These are phyloP conservation scores for Zaprionus africanus DNA, from an alignment of 1,140 invertebrate species.

Conservation along the genomic window DNA sequence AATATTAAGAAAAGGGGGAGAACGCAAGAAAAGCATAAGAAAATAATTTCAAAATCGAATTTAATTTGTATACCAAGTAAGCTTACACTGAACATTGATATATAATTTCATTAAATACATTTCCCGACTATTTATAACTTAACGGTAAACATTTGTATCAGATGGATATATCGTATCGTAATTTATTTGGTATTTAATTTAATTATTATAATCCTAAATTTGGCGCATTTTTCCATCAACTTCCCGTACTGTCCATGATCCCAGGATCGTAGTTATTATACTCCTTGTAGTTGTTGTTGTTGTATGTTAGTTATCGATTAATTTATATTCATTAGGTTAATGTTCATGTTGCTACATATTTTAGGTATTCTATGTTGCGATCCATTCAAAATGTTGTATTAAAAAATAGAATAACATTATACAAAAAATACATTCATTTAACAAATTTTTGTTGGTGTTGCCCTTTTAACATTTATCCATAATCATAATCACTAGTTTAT, in stretches of 20 bases:
- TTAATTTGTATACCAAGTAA: constrained; percentile 56
- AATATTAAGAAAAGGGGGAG: not conserved
- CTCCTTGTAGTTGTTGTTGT: constrained; percentile 16
- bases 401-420: constrained; percentile 75
- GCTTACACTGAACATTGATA: constrained; percentile 67
- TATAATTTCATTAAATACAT: constrained; percentile 48
- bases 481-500: constrained; percentile 23
- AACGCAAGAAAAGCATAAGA: constrained; percentile 31
- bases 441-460: constrained; percentile 70
- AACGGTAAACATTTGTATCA: constrained; percentile 42
- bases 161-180: constrained; percentile 49
- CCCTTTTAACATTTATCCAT: constrained; percentile 56
- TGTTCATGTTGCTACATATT: constrained; percentile 41
- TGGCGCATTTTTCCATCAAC: constrained; percentile 70
- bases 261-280: constrained; percentile 19
- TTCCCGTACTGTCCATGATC: constrained; percentile 52
- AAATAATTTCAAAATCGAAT: constrained; percentile 69
- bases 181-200: constrained; percentile 30
- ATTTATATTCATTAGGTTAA: constrained; percentile 5
- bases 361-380: constrained; percentile 42
- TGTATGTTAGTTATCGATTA: constrained; percentile 32
- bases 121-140: constrained; percentile 52
- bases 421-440: constrained; percentile 74
- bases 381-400: constrained; percentile 59
- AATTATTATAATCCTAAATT: constrained; percentile 64